Percentiles rank a stretch among this genome's conserved stretches.
These are phyloP conservation scores for Drosophila barbarae DNA, from an alignment of 2,888 invertebrate genomes.

Conservation along the genomic window DNA sequence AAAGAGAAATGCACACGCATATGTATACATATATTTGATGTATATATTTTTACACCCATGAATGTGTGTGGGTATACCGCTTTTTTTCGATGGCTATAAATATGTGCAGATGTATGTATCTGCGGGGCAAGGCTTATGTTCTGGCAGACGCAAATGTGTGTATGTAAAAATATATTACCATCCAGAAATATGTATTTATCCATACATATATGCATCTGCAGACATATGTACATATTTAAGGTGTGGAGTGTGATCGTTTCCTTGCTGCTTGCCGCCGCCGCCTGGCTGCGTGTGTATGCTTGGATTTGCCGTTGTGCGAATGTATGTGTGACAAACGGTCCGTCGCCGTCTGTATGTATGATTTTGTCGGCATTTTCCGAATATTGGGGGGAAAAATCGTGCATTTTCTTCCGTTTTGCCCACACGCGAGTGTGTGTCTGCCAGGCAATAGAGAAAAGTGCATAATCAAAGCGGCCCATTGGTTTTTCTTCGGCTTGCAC, in stretches of 20 bases:
- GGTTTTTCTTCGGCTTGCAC: slow-evolving; percentile 32
- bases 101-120: slow-evolving; percentile 42
- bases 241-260: slow-evolving; percentile 39
- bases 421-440: slow-evolving; percentile 16
- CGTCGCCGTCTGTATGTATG: slow-evolving; percentile 25
- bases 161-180: slow-evolving; percentile 36
- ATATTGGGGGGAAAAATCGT: slow-evolving; percentile 33
- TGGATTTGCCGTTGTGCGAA: slow-evolving; percentile 8
- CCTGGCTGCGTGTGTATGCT: slow-evolving; percentile 12
- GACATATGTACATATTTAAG: slow-evolving; percentile 44
- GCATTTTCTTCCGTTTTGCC: slow-evolving; percentile 22
- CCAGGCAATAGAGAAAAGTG: slow-evolving; percentile 3
- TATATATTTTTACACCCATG: slow-evolving; percentile 43
- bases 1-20: slow-evolving; percentile 39
- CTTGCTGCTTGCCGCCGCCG: slow-evolving; percentile 24
- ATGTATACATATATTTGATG: slow-evolving; percentile 22
- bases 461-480: slow-evolving; percentile 3
- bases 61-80: slow-evolving; percentile 43
- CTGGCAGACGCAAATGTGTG: slow-evolving; percentile 29
- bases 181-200: slow-evolving; percentile 34
- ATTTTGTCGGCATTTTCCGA: slow-evolving; percentile 24
- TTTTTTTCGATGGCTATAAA: slow-evolving; percentile 42
- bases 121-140: slow-evolving; percentile 39
- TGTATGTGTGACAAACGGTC: slow-evolving; percentile 32
- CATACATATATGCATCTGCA: slow-evolving; percentile 40